Percentiles rank a stretch among this genome's conserved stretches.
These are phyloP conservation scores for Yponomeuta evonymella DNA, from an alignment of 2,888 invertebrate genomes.

Conservation along the genomic window DNA sequence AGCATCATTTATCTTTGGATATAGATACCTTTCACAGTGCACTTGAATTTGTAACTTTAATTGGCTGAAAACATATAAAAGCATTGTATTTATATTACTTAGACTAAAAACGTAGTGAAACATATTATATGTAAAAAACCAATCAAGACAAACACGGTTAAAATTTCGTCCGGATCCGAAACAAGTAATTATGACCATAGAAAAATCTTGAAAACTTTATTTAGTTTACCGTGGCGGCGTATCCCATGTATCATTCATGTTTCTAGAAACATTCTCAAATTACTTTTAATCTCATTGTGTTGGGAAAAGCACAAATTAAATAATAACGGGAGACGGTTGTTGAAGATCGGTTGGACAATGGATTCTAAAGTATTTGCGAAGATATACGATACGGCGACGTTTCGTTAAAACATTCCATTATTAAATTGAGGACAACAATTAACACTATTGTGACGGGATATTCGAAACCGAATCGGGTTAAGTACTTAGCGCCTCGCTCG, in stretches of 20 bases:
- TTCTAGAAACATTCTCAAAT: constrained; percentile 69
- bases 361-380: constrained; percentile 54
- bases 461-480: constrained; percentile 43
- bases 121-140: neutral
- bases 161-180: constrained; percentile 22
- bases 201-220: constrained; percentile 6
- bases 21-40: constrained; percentile 13
- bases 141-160: constrained; percentile 23
- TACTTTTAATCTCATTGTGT: constrained; percentile 64
- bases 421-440: constrained; percentile 58
- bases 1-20: neutral
- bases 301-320: constrained; percentile 55
- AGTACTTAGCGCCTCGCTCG: neutral
- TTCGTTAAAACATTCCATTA: constrained; percentile 52
- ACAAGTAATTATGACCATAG: constrained; percentile 6
- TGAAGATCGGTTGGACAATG: constrained; percentile 61
- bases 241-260: constrained; percentile 63
- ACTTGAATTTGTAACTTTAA: constrained; percentile 26
- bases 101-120: neutral
- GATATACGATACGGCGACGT: constrained; percentile 51
- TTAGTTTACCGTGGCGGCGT: constrained; percentile 30
- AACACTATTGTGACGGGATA: constrained; percentile 60
- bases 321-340: constrained; percentile 43
- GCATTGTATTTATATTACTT: neutral
- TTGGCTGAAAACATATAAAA: constrained; percentile 43